Base-by-base conservation (phyloP, 1,140 invertebrate genomes). In the Wiebesia pumilae region DNA sequence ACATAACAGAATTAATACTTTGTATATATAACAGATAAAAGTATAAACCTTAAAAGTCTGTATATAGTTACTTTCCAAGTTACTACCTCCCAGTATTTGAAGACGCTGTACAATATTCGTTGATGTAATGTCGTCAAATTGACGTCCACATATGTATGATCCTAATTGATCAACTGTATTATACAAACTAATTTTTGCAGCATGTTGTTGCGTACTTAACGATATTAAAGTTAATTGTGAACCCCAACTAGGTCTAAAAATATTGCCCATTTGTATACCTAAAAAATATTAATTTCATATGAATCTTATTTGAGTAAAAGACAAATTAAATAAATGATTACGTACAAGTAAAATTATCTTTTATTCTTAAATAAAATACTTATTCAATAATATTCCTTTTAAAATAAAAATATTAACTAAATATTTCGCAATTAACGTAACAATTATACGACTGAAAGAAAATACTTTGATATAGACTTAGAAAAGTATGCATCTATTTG, bases 191-290 rank as follows among this genome's bases (percentile, higher is more conserved):
- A 93, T 90, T 43, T 90, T 89, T 24, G 89, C 89, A 0, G 91
- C 92, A 80, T 92, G 90, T 47, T 91, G 89, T 43, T 89, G 91
- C 10, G 94, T 94, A 30, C 93, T 94, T 6, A 95, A 30, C n/a
- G 93, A 93, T 19, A 95, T 94, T 14, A 98, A 89, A 0, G 94
- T 95, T 87, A 96, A 95, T n/a, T 94, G 94, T 1, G 95, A 95
- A 0, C 96, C 96, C 96, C 97, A 98, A 0, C 96, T 96, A 0
- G 96, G 95, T 89, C 97, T 95, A 86, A 96, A 97, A 82, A 95
- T 95, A 6, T 96, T 94, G 1, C 96, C 96, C 90, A 92, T 94
- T 95, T 96, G 92, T 84, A 94, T 91, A 80, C 84, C 84, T 84
- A 43, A 12, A 51, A 82, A 40, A 43, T 43, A 47, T 69, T 14